Conservation (phyloP, 2,113 vertebrate genomes). For the Lepus timidus region DNA sequence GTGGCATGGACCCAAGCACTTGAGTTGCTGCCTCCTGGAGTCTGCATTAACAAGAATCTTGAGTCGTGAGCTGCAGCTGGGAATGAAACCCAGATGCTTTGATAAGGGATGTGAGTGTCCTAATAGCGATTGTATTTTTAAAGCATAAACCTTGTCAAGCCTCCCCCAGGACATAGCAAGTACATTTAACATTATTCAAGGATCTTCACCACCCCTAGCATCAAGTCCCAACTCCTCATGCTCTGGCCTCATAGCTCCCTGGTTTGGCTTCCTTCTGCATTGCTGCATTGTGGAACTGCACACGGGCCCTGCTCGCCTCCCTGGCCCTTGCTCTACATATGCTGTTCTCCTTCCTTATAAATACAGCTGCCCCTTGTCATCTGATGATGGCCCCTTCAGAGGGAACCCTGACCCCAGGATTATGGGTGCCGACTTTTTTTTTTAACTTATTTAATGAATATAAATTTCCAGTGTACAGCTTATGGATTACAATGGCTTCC, state of each 20-base stretch:
- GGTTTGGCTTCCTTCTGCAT: rapidly evolving
- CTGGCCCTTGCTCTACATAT: neutral
- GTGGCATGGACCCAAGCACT: no score
- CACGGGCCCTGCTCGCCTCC: neutral
- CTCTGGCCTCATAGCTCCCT: rapidly evolving
- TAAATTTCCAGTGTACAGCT: no score
- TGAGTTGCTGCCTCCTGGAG: no score
- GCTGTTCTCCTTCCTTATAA: neutral
- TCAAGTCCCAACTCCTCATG: neutral
- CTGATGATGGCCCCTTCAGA: neutral
- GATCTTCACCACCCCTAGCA: neutral
- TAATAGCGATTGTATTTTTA: neutral
- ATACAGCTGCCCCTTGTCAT: neutral
- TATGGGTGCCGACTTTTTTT: neutral
- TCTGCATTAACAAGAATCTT: no score
- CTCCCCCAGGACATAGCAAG: no score
- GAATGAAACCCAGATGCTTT: no score
- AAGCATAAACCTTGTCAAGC: neutral
- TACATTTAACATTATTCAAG: no score
- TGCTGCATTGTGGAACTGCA: neutral
- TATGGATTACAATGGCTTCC: no score
- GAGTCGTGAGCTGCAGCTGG: no score
- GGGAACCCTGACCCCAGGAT: neutral
- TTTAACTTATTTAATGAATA: no score
- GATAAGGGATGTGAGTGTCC: no score